Percentiles rank a stretch among this genome's conserved stretches.
Evolutionary conservation across 2,888 invertebrate genomes (phyloP).

Genomic region (Xanthorhoe designata): DNA sequence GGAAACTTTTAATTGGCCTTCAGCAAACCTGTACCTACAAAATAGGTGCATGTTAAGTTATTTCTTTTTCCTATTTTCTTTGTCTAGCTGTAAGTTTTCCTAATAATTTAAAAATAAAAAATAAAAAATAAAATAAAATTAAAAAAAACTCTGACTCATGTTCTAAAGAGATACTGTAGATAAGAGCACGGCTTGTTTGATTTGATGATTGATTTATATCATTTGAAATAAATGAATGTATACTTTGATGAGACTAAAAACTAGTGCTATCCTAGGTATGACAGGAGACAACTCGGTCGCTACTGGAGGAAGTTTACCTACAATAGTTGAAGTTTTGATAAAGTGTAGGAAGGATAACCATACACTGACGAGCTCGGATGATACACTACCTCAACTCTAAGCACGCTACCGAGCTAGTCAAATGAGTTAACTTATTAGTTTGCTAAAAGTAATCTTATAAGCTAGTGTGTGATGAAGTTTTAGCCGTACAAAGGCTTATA

Average conservation of each 20-base stretch:
- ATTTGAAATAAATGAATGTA: not conserved
- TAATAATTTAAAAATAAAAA: too few species aligned
- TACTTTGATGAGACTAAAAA: not conserved
- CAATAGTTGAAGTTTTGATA: constrained; percentile 25
- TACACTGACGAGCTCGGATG: constrained; percentile 12
- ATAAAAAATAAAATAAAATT: too few species aligned
- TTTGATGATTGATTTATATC: not conserved
- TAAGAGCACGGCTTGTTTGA: too few species aligned
- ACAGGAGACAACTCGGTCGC: constrained; percentile 16
- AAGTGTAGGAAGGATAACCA: constrained; percentile 23
- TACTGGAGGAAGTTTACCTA: constrained; percentile 13
- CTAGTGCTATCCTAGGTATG: constrained; percentile 10
- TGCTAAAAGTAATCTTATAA: not conserved
- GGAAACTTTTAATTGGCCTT: too few species aligned
- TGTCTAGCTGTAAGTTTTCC: too few species aligned
- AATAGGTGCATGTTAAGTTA: too few species aligned
- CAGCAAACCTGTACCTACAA: too few species aligned
- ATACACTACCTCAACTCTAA: not conserved
- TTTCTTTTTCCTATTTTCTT: too few species aligned
- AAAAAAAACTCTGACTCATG: too few species aligned
- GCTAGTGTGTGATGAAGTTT: not conserved
- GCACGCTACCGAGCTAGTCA: not conserved
- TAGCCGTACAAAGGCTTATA: not conserved
- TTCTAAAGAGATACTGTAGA: too few species aligned
- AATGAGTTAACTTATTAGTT: constrained; percentile 1